phyloP scores from a whole-genome alignment of 2,888 invertebrate species.

The Pheosia tremula region DNA sequence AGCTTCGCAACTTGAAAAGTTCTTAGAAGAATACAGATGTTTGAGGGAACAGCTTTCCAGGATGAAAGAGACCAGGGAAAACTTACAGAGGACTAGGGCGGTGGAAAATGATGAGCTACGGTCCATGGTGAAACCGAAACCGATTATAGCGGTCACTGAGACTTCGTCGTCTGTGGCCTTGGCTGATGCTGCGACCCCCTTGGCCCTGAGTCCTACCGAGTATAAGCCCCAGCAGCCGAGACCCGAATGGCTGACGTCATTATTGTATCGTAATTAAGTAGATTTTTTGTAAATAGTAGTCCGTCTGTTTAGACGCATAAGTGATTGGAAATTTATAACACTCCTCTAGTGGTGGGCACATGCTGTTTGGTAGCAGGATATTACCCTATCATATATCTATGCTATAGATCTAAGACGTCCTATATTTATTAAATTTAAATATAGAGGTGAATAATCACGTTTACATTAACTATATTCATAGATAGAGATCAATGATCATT shows the following conservation, averaged over 20 bases:
- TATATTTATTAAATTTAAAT: too few species aligned
- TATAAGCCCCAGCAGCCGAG: slow-evolving; percentile 71
- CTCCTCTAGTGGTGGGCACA: slow-evolving; percentile 21
- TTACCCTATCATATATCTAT: too few species aligned
- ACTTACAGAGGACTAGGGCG: slow-evolving; percentile 78
- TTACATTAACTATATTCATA: too few species aligned
- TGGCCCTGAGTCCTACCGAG: slow-evolving; percentile 73
- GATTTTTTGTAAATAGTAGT: slow-evolving; percentile 40
- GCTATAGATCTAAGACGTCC: too few species aligned
- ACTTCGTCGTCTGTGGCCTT: slow-evolving; percentile 73
- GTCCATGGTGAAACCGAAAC: slow-evolving; percentile 84
- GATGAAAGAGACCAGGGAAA: slow-evolving; percentile 92
- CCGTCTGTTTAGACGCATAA: slow-evolving; percentile 36
- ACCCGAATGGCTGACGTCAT: slow-evolving; percentile 75
- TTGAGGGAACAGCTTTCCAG: slow-evolving; percentile 91
- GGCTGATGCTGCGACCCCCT: slow-evolving; percentile 71
- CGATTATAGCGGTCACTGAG: slow-evolving; percentile 79
- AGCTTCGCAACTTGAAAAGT: slow-evolving; percentile 91
- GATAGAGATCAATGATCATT: too few species aligned
- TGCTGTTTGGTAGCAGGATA: slow-evolving; percentile 4
- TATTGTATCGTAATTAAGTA: slow-evolving; percentile 75
- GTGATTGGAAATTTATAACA: slow-evolving; percentile 38
- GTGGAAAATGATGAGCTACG: slow-evolving; percentile 81
- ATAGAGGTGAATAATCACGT: too few species aligned
- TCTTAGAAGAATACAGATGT: slow-evolving; percentile 91